Conservation (phyloP, 1,140 invertebrate species). For the Metaphire vulgaris region DNA sequence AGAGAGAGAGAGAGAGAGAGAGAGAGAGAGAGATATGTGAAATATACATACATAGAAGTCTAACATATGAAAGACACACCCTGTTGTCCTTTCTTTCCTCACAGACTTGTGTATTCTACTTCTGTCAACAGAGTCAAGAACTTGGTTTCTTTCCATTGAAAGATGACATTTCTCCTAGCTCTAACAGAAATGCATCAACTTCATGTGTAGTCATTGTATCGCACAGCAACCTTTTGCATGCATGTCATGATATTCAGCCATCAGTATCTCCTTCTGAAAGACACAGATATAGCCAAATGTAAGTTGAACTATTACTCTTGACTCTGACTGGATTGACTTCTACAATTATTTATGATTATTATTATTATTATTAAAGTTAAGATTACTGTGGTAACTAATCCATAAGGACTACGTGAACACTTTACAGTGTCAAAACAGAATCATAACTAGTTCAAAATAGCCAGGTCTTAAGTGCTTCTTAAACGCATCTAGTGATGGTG, state of each 20-base stretch:
- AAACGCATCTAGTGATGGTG: too few relatives aligned
- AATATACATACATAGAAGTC: too few relatives aligned
- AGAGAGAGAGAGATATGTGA: too few relatives aligned
- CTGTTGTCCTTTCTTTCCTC: too few relatives aligned
- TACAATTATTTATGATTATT: background rate
- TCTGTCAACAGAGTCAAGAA: background rate
- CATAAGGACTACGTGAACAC: too few relatives aligned
- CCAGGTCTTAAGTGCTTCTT: background rate
- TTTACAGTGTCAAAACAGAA: too few relatives aligned
- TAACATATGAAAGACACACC: too few relatives aligned
- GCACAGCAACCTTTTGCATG: background rate
- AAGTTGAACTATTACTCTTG: background rate
- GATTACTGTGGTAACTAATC: background rate
- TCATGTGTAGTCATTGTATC: background rate
- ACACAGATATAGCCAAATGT: background rate
- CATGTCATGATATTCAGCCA: background rate
- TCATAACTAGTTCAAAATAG: too few relatives aligned
- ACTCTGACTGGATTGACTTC: background rate
- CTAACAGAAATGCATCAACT: too few relatives aligned
- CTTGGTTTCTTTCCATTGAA: background rate
- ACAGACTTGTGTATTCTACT: background rate
- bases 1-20: too few relatives aligned
- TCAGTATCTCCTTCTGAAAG: background rate
- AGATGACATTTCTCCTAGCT: background rate
- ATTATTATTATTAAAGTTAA: background rate